Base-by-base conservation (phyloP, 2,888 invertebrate species). In the Melipona beecheii region DNA sequence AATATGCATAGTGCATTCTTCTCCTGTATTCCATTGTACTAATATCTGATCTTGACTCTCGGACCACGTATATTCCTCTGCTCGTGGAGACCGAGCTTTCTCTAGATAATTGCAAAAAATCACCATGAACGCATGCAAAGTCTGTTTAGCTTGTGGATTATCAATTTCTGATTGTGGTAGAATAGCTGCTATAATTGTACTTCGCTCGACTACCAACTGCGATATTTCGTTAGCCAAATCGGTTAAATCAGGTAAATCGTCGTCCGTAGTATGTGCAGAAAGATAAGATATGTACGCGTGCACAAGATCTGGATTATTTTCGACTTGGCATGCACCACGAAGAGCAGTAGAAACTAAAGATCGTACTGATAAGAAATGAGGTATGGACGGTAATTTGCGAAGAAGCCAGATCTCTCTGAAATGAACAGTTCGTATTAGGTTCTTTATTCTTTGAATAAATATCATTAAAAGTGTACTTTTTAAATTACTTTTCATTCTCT, bases 171-270 rank as follows among this genome's bases (percentile, higher is more conserved):
- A 94, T 2, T 96, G 94, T 2, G 97, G 97, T 74, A 98, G 95
- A 86, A 98, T 97, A 86, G 97, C 97, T 70, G 97, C 96, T 91
- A 98, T 97, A 91, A 99, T 97, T 13, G 97, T 97, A 85, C 97
- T 97, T 27, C 99, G 96, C 94, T 99, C 99, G 78, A 99, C 98
- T 84, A 99, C 97, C 89, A 99, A 95, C 89, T 98, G 98, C 19
- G 98, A 97, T 93, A 99, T 96, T 93, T 99, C 99, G 95, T 97
- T 96, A 0, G 95, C 96, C 71, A 97, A 95, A 89, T 97, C 97
- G 66, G 96, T 95, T 91, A 97, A 95, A 83, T 97, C 97, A 0
- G 96, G 95, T 2, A 97, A 95, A 4, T 96, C 95, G 92, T 97
- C 97, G 78, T 96, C 96, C 91, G 94, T 88, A 0, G 97, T 97